Percentiles rank a stretch among this genome's conserved stretches.
phyloP scores from a whole-genome alignment of 1,140 invertebrate genomes.

The Apocrypta bakeri region DNA sequence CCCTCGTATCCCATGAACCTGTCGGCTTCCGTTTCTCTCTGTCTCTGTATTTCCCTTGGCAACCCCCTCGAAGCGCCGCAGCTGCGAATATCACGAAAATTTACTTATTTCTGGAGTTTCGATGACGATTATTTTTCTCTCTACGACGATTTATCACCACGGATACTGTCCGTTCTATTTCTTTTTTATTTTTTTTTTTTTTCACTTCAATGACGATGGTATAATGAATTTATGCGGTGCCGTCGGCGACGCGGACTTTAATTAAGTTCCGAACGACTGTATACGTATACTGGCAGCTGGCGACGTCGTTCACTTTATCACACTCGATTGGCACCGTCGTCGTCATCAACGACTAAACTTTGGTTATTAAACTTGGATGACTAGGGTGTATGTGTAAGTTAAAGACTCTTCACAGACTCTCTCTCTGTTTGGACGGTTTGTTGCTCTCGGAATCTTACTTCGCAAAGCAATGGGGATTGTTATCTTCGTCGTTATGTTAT shows the following conservation, averaged over 20 bases:
- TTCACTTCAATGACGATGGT: neutral
- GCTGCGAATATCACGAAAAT: neutral
- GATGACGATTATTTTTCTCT: neutral
- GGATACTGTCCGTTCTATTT: neutral
- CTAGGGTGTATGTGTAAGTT: neutral
- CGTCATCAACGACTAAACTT: constrained; percentile 1
- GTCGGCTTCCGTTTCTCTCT: neutral
- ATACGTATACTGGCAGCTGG: neutral
- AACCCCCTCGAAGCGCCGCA: too few species aligned
- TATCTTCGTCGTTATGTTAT: neutral
- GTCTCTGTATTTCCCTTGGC: too few species aligned
- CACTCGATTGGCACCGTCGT: neutral
- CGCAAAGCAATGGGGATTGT: neutral
- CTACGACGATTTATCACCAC: neutral
- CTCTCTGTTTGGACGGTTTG: neutral
- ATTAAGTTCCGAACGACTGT: constrained; percentile 9
- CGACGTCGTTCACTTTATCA: neutral
- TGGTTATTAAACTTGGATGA: neutral
- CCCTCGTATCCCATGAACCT: too few species aligned
- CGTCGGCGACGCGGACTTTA: neutral
- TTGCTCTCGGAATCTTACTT: too few species aligned
- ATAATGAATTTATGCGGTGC: constrained; percentile 7
- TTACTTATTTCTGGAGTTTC: neutral
- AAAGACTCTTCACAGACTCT: neutral
- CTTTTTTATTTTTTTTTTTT: neutral